Percentiles rank a stretch among this genome's conserved stretches.
phyloP scores from a whole-genome alignment of 2,888 invertebrate genomes.

The Dicranocentrus wangi region DNA sequence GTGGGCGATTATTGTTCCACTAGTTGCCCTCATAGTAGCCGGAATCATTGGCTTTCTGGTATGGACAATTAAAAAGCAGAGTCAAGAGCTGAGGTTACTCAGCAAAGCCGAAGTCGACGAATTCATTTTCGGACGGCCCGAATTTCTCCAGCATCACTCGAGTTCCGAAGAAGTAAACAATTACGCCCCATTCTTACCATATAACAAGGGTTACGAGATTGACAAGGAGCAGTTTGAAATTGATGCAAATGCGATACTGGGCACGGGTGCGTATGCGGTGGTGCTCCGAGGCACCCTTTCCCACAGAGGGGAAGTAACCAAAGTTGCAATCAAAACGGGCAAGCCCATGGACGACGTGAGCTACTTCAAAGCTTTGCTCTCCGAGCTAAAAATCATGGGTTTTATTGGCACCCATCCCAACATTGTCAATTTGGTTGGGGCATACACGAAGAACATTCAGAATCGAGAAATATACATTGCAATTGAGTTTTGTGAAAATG shows the following conservation, averaged over 20 bases:
- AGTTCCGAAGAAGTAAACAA: constrained; percentile 59
- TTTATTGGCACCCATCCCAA: constrained; percentile 61
- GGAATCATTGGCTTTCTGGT: constrained; percentile 48
- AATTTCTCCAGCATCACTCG: constrained; percentile 49
- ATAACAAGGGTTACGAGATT: constrained; percentile 61
- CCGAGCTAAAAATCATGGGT: constrained; percentile 67
- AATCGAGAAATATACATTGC: constrained; percentile 66
- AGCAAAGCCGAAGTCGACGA: constrained; percentile 64
- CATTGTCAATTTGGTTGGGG: constrained; percentile 59
- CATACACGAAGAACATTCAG: constrained; percentile 60
- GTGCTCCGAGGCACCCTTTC: constrained; percentile 49
- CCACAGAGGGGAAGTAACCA: constrained; percentile 4
- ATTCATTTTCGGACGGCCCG: constrained; percentile 61
- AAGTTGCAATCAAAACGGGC: constrained; percentile 64
- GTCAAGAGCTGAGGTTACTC: constrained; percentile 39
- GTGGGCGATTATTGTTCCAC: constrained; percentile 37
- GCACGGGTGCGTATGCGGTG: constrained; percentile 62
- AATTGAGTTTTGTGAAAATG: constrained; percentile 63
- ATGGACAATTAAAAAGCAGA: constrained; percentile 58
- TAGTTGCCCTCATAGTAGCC: constrained; percentile 24
- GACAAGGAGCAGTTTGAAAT: constrained; percentile 59
- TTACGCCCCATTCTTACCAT: constrained; percentile 60
- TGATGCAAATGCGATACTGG: constrained; percentile 54
- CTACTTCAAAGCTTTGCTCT: constrained; percentile 64
- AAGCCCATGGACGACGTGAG: constrained; percentile 54